Evolutionary conservation across 2,888 invertebrate species (phyloP).

Genomic region (Andrena flavipes): DNA sequence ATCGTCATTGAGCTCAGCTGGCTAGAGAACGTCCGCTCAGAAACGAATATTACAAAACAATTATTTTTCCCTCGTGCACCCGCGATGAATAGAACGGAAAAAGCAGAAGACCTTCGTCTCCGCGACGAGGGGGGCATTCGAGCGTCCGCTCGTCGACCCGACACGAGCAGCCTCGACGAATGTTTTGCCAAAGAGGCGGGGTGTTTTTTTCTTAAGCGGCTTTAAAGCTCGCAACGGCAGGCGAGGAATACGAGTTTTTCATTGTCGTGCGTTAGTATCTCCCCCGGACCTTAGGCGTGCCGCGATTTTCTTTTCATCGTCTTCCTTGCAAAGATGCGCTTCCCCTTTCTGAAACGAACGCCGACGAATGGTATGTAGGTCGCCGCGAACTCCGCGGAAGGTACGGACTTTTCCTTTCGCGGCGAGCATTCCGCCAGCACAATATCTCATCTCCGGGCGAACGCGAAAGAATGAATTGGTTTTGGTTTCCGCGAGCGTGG

Average conservation of each 20-base stretch:
- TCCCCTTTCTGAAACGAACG: conserved; percentile 7
- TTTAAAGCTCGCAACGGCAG: conserved; percentile 33
- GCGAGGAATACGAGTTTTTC: conserved; percentile 49
- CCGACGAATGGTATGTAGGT: conserved; percentile 47
- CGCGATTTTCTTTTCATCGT: conserved; percentile 60
- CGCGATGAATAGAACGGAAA: not conserved
- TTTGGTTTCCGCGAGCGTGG: conserved; percentile 1
- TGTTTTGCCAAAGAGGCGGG: conserved; percentile 9
- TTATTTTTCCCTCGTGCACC: not conserved
- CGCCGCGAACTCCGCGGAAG: conserved; percentile 19
- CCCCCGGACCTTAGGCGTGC: conserved; percentile 14
- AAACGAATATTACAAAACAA: not conserved
- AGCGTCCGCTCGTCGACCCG: conserved; percentile 18
- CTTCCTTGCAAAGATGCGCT: conserved; percentile 28
- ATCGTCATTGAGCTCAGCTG: not conserved
- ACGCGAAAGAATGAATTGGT: conserved; percentile 40
- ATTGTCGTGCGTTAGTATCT: conserved; percentile 47
- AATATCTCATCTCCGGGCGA: conserved; percentile 40
- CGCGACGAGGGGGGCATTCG: conserved; percentile 11
- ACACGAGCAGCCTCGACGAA: conserved; percentile 8
- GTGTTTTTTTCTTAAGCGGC: conserved; percentile 50
- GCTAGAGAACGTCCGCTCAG: not conserved
- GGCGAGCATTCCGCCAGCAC: conserved; percentile 17
- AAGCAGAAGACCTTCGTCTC: not conserved
- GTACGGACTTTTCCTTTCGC: conserved; percentile 55